These are phyloP conservation scores for Stegophylla sp. DNA, from an alignment of 2,888 invertebrate genomes.

Conservation along the genomic window DNA sequence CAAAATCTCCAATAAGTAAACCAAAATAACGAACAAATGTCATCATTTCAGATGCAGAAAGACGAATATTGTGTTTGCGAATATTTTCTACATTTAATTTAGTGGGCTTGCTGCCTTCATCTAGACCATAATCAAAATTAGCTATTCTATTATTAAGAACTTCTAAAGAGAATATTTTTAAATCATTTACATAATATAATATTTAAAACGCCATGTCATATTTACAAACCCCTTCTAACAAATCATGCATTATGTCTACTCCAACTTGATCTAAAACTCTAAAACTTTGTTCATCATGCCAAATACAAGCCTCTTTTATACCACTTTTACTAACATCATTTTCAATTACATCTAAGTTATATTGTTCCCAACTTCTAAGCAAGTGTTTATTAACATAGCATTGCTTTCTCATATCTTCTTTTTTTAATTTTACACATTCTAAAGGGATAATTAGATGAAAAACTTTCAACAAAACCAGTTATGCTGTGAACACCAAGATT, in stretches of 20 bases:
- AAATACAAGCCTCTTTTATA: slow-evolving; percentile 58
- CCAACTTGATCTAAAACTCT: slow-evolving; percentile 32
- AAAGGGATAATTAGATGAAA: not conserved
- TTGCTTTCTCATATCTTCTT: not conserved
- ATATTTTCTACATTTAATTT: not conserved
- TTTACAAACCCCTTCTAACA: slow-evolving; percentile 33
- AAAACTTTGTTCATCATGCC: slow-evolving; percentile 35
- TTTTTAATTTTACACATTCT: slow-evolving; percentile 10
- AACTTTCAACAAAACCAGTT: not conserved
- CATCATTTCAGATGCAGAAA: slow-evolving; percentile 44
- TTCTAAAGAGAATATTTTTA: slow-evolving; percentile 58
- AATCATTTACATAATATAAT: slow-evolving; percentile 19
- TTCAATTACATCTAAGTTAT: not conserved
- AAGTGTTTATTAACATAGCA: not conserved
- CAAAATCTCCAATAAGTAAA: not conserved
- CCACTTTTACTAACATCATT: slow-evolving; percentile 52
- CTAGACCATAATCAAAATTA: slow-evolving; percentile 59
- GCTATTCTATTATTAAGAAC: slow-evolving; percentile 57
- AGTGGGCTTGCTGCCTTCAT: slow-evolving; percentile 58
- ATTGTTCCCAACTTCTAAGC: not conserved
- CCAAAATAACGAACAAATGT: not conserved
- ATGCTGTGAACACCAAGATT: not conserved
- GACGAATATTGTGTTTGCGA: slow-evolving; percentile 17
- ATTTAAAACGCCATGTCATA: slow-evolving; percentile 31
- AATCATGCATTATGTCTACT: slow-evolving; percentile 42